Evolutionary conservation across 2,797 vertebrate genomes (phyloP).

Genomic region (Chrysocyon brachyurus): DNA sequence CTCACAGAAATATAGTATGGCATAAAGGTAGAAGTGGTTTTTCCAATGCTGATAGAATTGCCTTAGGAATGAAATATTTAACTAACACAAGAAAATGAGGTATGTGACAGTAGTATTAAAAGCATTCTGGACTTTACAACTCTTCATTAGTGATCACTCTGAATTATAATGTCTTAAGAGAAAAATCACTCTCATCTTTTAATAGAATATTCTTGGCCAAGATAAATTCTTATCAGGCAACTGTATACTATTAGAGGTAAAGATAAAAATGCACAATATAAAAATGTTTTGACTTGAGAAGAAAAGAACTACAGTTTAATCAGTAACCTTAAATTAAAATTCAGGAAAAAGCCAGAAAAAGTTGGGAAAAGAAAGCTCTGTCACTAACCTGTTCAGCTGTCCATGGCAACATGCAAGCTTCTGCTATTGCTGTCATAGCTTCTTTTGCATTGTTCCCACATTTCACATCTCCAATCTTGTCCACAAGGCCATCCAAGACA

Average conservation of each 20-base stretch:
- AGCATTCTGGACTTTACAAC: not conserved
- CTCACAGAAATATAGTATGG: constrained; percentile 24
- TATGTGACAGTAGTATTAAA: constrained; percentile 25
- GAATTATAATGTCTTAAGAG: not conserved
- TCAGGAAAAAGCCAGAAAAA: not conserved
- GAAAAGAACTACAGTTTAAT: constrained; percentile 33
- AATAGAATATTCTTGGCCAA: not conserved
- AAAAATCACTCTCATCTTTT: constrained; percentile 49
- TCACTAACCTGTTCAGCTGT: constrained; percentile 96
- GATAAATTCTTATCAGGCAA: constrained; percentile 33
- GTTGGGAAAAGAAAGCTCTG: not conserved
- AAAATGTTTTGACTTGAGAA: constrained; percentile 22
- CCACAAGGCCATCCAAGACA: constrained; percentile 96
- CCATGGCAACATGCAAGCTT: constrained; percentile 95
- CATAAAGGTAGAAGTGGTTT: not conserved
- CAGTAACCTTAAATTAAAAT: constrained; percentile 13
- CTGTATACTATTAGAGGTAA: constrained; percentile 20
- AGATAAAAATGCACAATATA: constrained; percentile 27
- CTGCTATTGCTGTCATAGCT: constrained; percentile 96
- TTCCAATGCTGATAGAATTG: constrained; percentile 5
- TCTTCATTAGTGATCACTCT: constrained; percentile 42
- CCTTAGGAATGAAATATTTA: constrained; percentile 36
- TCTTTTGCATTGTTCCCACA: constrained; percentile 97
- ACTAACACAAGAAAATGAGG: constrained; percentile 41
- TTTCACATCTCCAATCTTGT: constrained; percentile 98